Percentiles rank a stretch among this genome's conserved stretches.
Conservation (phyloP, 2,113 vertebrate genomes). For the Colius striatus region DNA sequence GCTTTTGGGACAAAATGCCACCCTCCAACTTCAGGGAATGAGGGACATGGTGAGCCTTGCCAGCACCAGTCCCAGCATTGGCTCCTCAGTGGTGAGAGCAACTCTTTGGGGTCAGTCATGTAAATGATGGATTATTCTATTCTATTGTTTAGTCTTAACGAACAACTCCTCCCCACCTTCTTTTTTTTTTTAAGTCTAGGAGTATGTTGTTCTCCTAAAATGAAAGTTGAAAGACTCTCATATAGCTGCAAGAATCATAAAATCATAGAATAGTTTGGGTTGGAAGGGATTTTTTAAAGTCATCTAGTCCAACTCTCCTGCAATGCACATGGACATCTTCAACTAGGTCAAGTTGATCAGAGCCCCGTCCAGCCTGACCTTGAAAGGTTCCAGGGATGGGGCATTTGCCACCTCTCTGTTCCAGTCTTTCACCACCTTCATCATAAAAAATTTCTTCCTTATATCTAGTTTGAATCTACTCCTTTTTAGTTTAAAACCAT, state of each 20-base stretch:
- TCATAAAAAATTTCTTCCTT: neutral
- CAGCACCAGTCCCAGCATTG: neutral
- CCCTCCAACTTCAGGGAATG: neutral
- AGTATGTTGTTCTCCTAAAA: neutral
- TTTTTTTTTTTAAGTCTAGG: neutral
- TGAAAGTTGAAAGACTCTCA: neutral
- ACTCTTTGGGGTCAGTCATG: neutral
- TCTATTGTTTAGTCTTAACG: neutral
- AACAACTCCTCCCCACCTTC: neutral
- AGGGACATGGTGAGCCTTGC: neutral
- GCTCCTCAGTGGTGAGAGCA: neutral
- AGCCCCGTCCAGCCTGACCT: neutral
- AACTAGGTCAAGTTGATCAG: neutral
- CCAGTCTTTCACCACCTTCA: neutral
- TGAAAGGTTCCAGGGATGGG: neutral
- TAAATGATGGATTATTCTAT: neutral
- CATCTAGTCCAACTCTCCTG: neutral
- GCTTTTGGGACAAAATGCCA: neutral
- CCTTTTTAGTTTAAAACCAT: neutral
- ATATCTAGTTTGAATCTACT: neutral
- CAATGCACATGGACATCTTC: neutral
- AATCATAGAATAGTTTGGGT: neutral
- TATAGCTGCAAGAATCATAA: neutral
- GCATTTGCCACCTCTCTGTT: neutral
- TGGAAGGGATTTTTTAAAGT: neutral